Percentiles rank a stretch among this genome's conserved stretches.
phyloP scores from a whole-genome alignment of 2,113 vertebrate species.

The Chloropsis cyanopogon region DNA sequence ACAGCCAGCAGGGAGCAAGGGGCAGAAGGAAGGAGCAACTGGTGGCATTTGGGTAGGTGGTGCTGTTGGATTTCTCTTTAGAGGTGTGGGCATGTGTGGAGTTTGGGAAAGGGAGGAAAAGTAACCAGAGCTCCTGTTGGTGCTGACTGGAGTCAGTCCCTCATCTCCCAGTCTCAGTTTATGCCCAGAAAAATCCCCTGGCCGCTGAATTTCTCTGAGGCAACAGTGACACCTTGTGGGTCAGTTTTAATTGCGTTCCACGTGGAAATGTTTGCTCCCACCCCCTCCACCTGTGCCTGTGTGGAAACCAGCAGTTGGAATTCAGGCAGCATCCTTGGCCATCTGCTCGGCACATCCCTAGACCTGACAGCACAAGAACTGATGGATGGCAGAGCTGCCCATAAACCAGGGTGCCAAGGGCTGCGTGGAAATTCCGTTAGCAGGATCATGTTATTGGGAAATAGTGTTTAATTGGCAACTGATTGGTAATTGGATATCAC shows the following conservation, averaged over 20 bases:
- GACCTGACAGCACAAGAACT: neutral
- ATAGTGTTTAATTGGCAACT: slow-evolving; percentile 28
- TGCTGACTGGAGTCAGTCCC: neutral
- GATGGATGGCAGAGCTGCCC: neutral
- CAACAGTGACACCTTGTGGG: slow-evolving; percentile 75
- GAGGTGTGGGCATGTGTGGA: neutral
- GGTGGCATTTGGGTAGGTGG: neutral
- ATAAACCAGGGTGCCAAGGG: neutral
- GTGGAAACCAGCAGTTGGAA: neutral
- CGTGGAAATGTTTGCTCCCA: neutral
- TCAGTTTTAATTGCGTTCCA: neutral
- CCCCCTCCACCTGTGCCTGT: neutral
- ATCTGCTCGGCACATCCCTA: neutral
- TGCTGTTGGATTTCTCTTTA: neutral
- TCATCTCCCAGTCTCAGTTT: neutral
- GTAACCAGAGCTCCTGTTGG: neutral
- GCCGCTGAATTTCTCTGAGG: slow-evolving; percentile 26
- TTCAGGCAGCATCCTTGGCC: neutral
- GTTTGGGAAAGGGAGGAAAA: neutral
- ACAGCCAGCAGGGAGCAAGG: neutral
- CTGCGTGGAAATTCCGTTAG: neutral
- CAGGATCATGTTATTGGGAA: neutral
- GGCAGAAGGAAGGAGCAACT: neutral
- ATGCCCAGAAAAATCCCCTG: neutral
- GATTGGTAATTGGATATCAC: neutral